A percentile compares a stretch with the other conserved stretches of the same genome.
phyloP scores from a whole-genome alignment of 2,797 vertebrate species.

The Sus cebifrons region DNA sequence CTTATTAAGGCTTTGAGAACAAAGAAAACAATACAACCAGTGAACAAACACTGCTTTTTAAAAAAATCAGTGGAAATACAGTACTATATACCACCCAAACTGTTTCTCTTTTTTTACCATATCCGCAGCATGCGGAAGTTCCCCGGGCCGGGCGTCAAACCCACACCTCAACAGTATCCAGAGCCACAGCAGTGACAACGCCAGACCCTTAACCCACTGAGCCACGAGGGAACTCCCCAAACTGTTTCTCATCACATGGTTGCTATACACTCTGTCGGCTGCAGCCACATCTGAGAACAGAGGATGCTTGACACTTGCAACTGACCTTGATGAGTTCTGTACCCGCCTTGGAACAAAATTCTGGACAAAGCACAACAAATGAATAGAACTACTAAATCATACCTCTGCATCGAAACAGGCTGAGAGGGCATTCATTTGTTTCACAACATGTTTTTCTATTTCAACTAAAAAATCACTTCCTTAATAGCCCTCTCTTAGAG shows the following conservation, averaged over 20 bases:
- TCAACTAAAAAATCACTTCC: constrained; percentile 19
- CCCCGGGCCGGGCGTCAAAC: no score
- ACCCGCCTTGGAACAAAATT: background rate
- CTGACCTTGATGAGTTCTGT: constrained; percentile 50
- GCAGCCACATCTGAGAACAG: constrained; percentile 40
- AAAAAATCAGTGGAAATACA: constrained; percentile 45
- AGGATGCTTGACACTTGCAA: constrained; percentile 37
- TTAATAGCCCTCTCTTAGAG: background rate
- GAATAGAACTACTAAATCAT: constrained; percentile 58
- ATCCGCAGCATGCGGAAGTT: no score
- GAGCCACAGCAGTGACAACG: no score
- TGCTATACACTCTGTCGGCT: background rate
- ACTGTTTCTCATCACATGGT: constrained; percentile 46
- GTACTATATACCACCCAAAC: constrained; percentile 1
- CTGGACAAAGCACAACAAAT: constrained; percentile 42
- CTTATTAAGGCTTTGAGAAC: constrained; percentile 48
- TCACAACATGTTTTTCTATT: constrained; percentile 48
- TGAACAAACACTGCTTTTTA: constrained; percentile 48
- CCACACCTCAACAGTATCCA: no score
- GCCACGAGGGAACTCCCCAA: background rate
- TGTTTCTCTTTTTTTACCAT: background rate
- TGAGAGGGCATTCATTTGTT: constrained; percentile 55
- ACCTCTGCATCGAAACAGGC: background rate
- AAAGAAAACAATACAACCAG: constrained; percentile 15
- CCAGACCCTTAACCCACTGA: no score